Percentiles rank a stretch among this genome's conserved stretches.
Evolutionary conservation across 1,140 invertebrate genomes (phyloP).

Genomic region (Cheumatopsyche charites): DNA sequence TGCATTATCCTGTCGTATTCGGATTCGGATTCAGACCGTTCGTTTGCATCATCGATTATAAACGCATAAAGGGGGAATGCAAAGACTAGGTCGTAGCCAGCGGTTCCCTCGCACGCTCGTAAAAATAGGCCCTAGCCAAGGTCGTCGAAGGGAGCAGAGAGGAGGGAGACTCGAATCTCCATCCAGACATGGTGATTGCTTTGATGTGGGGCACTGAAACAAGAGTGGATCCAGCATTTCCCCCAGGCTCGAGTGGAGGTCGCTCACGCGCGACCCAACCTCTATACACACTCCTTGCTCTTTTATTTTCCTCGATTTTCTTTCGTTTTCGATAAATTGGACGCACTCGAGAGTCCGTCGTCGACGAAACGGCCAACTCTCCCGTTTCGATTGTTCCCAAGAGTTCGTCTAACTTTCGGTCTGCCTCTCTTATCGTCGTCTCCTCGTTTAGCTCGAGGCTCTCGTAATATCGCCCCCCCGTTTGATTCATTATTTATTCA

Average conservation of each 20-base stretch:
- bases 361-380: not conserved
- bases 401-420: not conserved
- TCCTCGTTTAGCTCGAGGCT: not conserved
- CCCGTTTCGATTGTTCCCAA: not conserved
- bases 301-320: not conserved
- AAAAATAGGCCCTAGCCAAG: constrained; percentile 33
- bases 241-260: not conserved
- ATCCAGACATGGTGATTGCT: constrained; percentile 13
- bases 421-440: not conserved
- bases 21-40: not conserved
- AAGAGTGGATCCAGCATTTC: constrained; percentile 2
- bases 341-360: not conserved
- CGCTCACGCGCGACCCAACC: not conserved
- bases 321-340: not conserved
- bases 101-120: not conserved
- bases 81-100: not conserved
- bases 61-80: constrained; percentile 20
- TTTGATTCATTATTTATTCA: constrained; percentile 15
- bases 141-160: constrained; percentile 22
- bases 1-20: too few relatives aligned
- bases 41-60: constrained; percentile 24
- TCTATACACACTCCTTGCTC: not conserved
- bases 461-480: not conserved
- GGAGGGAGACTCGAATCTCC: not conserved
- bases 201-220: constrained; percentile 36